These are phyloP conservation scores for Spilogale gracilis DNA, from an alignment of 2,113 vertebrate species.

Conservation along the genomic window DNA sequence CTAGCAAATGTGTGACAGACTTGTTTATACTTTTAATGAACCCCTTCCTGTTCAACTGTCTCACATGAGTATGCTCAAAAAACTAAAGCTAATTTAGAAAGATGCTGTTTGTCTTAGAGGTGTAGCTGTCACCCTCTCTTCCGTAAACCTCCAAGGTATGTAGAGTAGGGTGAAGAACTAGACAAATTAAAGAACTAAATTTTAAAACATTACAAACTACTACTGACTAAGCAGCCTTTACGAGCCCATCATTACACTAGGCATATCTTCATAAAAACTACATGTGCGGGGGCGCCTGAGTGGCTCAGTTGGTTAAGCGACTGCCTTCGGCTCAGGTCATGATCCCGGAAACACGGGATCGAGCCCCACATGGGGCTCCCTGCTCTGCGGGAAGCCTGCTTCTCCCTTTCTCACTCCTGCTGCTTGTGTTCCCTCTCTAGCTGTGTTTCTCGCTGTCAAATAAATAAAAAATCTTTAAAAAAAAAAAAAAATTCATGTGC, in stretches of 20 bases:
- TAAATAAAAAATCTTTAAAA: too few relatives aligned
- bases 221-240: not conserved
- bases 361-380: too few relatives aligned
- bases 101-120: not conserved
- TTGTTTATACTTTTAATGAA: conserved; percentile 59
- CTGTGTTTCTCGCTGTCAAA: too few relatives aligned
- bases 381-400: too few relatives aligned
- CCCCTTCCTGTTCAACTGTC: not conserved
- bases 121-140: not conserved
- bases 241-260: not conserved
- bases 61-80: not conserved
- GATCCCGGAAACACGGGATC: too few relatives aligned
- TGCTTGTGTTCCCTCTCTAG: too few relatives aligned
- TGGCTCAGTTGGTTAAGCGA: not conserved
- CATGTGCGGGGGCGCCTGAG: not conserved
- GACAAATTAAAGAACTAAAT: not conserved
- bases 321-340: too few relatives aligned
- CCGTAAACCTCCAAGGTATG: not conserved
- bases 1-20: not conserved
- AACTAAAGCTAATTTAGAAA: conserved; percentile 56
- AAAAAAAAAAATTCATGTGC: too few relatives aligned
- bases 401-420: too few relatives aligned
- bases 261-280: not conserved
- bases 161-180: not conserved
- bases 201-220: conserved; percentile 6